A percentile compares a stretch with the other conserved stretches of the same genome.
Evolutionary conservation across 1,140 invertebrate species (phyloP).

Genomic region (Drosophila kurseongensis): DNA sequence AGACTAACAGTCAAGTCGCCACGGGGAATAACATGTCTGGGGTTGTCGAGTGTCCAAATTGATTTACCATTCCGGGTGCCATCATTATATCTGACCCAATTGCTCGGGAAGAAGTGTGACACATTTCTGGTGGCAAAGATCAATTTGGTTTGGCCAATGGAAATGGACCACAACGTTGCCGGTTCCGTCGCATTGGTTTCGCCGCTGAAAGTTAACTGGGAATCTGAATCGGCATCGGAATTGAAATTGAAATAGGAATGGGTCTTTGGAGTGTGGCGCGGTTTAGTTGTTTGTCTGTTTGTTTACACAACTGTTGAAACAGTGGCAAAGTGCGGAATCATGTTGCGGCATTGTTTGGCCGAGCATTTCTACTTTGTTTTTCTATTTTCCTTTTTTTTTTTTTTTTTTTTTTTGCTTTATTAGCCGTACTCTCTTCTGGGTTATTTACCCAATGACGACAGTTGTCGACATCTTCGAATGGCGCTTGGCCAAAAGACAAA

Average conservation of each 20-base stretch:
- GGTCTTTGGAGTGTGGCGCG: slow-evolving; percentile 22
- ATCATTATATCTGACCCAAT: slow-evolving; percentile 50
- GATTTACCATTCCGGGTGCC: slow-evolving; percentile 38
- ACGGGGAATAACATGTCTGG: slow-evolving; percentile 21
- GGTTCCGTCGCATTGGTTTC: slow-evolving; percentile 27
- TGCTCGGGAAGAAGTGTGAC: slow-evolving; percentile 33
- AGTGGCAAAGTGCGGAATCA: slow-evolving; percentile 63
- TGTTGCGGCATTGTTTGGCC: slow-evolving; percentile 35
- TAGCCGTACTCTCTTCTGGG: slow-evolving; percentile 63
- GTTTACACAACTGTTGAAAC: slow-evolving; percentile 66
- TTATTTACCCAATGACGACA: slow-evolving; percentile 56
- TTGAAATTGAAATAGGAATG: slow-evolving; percentile 1
- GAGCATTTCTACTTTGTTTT: slow-evolving; percentile 34
- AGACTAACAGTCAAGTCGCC: slow-evolving; percentile 18
- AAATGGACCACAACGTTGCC: slow-evolving; percentile 35
- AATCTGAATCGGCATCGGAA: slow-evolving; percentile 5
- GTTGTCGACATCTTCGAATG: slow-evolving; percentile 30
- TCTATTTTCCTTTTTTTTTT: slow-evolving; percentile 11
- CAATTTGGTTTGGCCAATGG: slow-evolving; percentile 37
- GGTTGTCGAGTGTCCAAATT: slow-evolving; percentile 13
- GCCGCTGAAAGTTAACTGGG: slow-evolving; percentile 29
- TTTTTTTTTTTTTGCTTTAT: slow-evolving; percentile 55
- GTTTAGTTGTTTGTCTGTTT: slow-evolving; percentile 35
- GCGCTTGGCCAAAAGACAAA: slow-evolving; percentile 35
- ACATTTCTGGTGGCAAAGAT: slow-evolving; percentile 50